Evolutionary conservation across 2,113 vertebrate genomes (phyloP), one percentile per base, ranked within the genome.

Genomic region (Forbesichthys agassizii): DNA sequence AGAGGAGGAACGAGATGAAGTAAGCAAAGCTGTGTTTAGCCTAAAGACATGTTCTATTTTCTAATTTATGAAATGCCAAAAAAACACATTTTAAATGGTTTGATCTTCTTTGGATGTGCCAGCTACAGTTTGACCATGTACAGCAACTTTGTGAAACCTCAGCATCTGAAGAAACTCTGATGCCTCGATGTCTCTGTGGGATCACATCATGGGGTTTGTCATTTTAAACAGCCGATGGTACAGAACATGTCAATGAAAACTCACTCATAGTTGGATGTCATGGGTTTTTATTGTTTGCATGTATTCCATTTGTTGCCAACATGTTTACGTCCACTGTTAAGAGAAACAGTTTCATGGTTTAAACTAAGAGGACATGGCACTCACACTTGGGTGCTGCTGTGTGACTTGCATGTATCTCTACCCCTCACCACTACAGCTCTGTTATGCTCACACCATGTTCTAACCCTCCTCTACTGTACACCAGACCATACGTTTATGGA

Each of bases 161-260:
- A 66, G 71, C 70, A 12, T 77, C 62, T 61, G 13, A 27, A 33
- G 51, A 11, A 57, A 1, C 1, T 56, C 46, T 11, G 46, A 64
- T 47, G n/a, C 53, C 20, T 16, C 9, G 36, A 20, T 9, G 53
- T 5, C 33, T 42, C 60, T 46, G 36, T 2, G 9, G 62, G 57
- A 8, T 60, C 59, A 20, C 48, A 8, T 60, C 59, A 20, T 52
- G 0, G n/a, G 13, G 27, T 68, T 47, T 54, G 27, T 67, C 36
- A 68, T 70, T 75, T 71, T 53, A 66, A 80, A 64, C 77, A 86
- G 88, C 77, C 82, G 55, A 33, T 78, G 73, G 74, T 91, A 88
- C 78, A 84, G 75, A 84, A 89, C 78, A 90, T 88, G 84, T 88
- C 82, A 90, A 85, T 42, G 73, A 80, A 57, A 77, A 69, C 20